Evolutionary conservation across 92 coral and sea anemone genomes (phyloP).

Genomic region (Zoanthus solanderi): DNA sequence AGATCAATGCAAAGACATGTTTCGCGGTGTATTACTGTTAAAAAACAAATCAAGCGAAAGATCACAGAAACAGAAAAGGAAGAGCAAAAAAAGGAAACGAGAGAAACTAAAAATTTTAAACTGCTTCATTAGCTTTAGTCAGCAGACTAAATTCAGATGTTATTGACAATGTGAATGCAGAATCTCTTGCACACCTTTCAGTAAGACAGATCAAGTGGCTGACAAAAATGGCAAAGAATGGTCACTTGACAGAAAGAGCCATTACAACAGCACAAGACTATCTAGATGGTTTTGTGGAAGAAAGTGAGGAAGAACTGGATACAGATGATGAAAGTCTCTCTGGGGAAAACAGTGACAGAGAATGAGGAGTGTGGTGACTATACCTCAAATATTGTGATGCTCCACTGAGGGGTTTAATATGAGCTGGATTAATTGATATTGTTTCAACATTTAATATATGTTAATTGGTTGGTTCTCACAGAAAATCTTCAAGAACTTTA

Average conservation of each 20-base stretch:
- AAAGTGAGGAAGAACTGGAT: constrained; percentile 49
- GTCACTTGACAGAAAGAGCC: constrained; percentile 52
- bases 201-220: constrained; percentile 53
- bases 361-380: constrained; percentile 46
- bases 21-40: constrained; percentile 45
- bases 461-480: constrained; percentile 22
- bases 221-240: constrained; percentile 43
- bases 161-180: constrained; percentile 55
- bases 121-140: constrained; percentile 56
- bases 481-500: constrained; percentile 17
- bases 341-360: constrained; percentile 33
- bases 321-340: constrained; percentile 23
- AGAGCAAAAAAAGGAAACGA: constrained; percentile 56
- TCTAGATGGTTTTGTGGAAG: constrained; percentile 58
- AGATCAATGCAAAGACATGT: constrained; percentile 53
- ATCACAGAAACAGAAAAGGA: constrained; percentile 66
- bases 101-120: constrained; percentile 42
- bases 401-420: constrained; percentile 33
- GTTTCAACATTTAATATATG: constrained; percentile 18
- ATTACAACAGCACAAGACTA: constrained; percentile 46
- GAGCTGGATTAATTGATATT: constrained; percentile 1
- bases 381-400: constrained; percentile 26
- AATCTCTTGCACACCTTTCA: constrained; percentile 58
- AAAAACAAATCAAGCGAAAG: constrained; percentile 58
- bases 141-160: constrained; percentile 60